Percentiles rank a stretch among this genome's conserved stretches.
These are phyloP conservation scores for Phocides pigmalion DNA, from an alignment of 1,140 invertebrate species.

Conservation along the genomic window DNA sequence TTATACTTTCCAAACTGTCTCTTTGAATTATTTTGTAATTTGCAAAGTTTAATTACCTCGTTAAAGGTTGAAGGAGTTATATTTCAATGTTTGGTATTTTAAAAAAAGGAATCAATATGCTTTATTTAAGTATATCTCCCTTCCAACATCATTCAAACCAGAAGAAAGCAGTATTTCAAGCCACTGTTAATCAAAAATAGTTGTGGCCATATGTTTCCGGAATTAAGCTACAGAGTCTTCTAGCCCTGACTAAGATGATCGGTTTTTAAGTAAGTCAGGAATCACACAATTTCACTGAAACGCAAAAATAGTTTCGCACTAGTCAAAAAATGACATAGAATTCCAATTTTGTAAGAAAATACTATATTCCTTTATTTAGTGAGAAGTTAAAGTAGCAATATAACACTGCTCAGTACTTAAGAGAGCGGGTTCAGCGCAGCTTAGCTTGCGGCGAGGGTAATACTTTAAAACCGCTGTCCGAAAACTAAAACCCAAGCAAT, in stretches of 20 bases:
- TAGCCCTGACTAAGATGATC: too few species aligned
- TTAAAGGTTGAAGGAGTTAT: not conserved
- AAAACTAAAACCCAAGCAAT: conserved; percentile 17
- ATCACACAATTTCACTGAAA: not conserved
- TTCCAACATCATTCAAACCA: too few species aligned
- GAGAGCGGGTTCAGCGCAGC: conserved; percentile 15
- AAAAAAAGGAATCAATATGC: too few species aligned
- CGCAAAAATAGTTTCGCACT: too few species aligned
- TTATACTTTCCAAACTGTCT: not conserved
- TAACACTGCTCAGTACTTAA: conserved; percentile 14
- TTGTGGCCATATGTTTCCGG: too few species aligned
- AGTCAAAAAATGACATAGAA: not conserved
- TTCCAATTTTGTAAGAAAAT: not conserved
- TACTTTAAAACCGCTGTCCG: conserved; percentile 22
- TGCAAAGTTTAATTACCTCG: not conserved
- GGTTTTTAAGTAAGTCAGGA: too few species aligned
- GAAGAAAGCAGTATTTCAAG: too few species aligned
- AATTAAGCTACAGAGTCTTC: too few species aligned
- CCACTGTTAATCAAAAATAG: too few species aligned
- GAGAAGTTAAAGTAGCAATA: not conserved
- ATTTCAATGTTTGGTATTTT: not conserved
- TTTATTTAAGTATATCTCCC: too few species aligned
- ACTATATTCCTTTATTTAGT: conserved; percentile 3
- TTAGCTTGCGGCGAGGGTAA: conserved; percentile 25
- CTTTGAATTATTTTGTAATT: not conserved